Percentiles rank a stretch among this genome's conserved stretches.
These are phyloP conservation scores for Larimichthys polyactis DNA, from an alignment of 2,113 vertebrate species.

Conservation along the genomic window DNA sequence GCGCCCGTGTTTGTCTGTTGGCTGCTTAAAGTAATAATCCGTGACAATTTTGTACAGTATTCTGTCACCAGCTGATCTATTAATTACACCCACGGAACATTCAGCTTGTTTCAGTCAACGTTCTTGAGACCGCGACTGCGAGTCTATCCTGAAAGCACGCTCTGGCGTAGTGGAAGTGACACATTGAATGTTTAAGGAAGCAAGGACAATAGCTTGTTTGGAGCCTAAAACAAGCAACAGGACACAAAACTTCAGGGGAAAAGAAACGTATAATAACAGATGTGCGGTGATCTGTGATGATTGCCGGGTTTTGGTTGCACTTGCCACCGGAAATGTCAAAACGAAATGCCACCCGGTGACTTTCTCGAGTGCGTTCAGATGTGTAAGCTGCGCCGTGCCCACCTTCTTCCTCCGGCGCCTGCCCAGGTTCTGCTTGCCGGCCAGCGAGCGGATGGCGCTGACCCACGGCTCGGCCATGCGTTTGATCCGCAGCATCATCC, in stretches of 20 bases:
- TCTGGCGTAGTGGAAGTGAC: neutral
- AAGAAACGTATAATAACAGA: neutral
- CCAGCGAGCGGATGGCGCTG: slow-evolving; percentile 91
- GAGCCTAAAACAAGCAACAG: neutral
- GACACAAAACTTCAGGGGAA: neutral
- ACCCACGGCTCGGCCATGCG: slow-evolving; percentile 97
- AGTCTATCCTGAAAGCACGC: neutral
- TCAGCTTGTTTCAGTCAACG: neutral
- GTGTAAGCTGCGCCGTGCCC: neutral
- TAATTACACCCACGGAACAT: neutral
- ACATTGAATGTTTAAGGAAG: neutral
- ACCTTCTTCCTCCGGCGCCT: slow-evolving; percentile 95
- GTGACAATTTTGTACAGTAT: neutral
- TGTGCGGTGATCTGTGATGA: neutral
- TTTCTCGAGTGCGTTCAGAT: neutral
- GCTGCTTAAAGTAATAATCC: neutral
- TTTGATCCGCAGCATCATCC: slow-evolving; percentile 97
- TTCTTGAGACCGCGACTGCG: neutral
- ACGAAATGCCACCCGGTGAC: neutral
- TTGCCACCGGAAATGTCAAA: neutral
- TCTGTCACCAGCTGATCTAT: neutral
- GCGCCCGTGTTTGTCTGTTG: neutral
- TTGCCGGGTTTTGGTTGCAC: neutral
- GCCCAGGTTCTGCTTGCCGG: slow-evolving; percentile 93
- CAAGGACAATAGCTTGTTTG: neutral